phyloP scores from a whole-genome alignment of 2,888 invertebrate genomes.

The Clanis bilineata region DNA sequence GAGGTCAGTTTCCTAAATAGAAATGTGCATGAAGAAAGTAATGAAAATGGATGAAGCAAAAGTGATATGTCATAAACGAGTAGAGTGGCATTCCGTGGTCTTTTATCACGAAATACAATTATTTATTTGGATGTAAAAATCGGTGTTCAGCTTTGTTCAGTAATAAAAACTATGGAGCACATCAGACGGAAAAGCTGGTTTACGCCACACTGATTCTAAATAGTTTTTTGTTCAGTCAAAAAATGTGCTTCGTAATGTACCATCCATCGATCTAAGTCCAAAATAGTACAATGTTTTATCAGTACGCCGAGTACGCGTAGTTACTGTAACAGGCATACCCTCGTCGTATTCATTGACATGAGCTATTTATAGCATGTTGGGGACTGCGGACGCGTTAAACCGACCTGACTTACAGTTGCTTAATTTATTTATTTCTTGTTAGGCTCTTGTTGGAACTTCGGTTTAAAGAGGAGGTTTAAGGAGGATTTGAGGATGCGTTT shows the following conservation, averaged over 20 bases:
- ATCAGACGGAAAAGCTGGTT: neutral
- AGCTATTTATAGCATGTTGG: neutral
- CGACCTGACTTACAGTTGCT: neutral
- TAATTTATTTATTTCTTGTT: too few species aligned
- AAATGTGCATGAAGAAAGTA: too few species aligned
- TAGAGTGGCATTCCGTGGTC: too few species aligned
- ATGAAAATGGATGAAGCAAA: too few species aligned
- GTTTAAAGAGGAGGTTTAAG: too few species aligned
- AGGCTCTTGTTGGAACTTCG: too few species aligned
- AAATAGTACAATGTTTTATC: neutral
- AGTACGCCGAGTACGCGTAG: neutral
- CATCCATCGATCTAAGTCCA: neutral
- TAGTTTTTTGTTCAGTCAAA: neutral
- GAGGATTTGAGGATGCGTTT: too few species aligned
- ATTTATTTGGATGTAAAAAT: too few species aligned
- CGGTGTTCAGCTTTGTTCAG: too few species aligned
- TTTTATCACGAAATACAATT: too few species aligned
- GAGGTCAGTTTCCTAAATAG: too few species aligned
- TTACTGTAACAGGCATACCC: neutral
- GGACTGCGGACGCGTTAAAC: neutral
- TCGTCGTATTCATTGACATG: neutral
- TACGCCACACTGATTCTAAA: neutral
- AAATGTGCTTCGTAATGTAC: neutral
- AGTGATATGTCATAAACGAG: too few species aligned
- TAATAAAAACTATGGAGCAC: neutral